Evolutionary conservation across 2,888 invertebrate genomes (phyloP).

Genomic region (Tupiocoris notatus): DNA sequence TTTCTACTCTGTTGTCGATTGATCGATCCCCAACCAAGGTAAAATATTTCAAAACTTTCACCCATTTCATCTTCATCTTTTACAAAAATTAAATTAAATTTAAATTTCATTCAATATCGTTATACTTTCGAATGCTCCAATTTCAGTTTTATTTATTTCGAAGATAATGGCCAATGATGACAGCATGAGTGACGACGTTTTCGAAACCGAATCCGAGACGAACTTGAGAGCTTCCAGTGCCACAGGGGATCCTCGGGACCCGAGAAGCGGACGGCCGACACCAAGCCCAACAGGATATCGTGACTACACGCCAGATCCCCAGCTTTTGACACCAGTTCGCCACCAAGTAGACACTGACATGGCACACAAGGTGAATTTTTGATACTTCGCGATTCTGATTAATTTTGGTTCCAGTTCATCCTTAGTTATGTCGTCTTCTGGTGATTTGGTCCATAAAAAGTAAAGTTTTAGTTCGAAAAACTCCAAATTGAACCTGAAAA

Average conservation of each 20-base stretch:
- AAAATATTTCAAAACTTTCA: too few relatives aligned
- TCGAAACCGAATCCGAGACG: constrained; percentile 62
- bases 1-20: too few relatives aligned
- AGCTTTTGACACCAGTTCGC: constrained; percentile 57
- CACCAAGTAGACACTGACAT: constrained; percentile 46
- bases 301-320: constrained; percentile 73
- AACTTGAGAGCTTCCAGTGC: constrained; percentile 51
- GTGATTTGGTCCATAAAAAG: too few relatives aligned
- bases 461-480: too few relatives aligned
- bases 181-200: constrained; percentile 82
- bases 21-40: too few relatives aligned
- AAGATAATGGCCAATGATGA: constrained; percentile 66
- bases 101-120: too few relatives aligned
- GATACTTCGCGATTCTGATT: too few relatives aligned
- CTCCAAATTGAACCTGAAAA: too few relatives aligned
- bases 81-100: too few relatives aligned
- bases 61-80: too few relatives aligned
- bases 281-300: constrained; percentile 79
- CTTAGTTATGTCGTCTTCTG: too few relatives aligned
- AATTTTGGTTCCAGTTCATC: too few relatives aligned
- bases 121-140: neutral
- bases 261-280: constrained; percentile 45
- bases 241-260: constrained; percentile 21
- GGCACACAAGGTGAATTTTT: constrained; percentile 51
- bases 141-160: constrained; percentile 17